Evolutionary conservation across 2,113 vertebrate genomes (phyloP).

Genomic region (Tachysurus vachellii): DNA sequence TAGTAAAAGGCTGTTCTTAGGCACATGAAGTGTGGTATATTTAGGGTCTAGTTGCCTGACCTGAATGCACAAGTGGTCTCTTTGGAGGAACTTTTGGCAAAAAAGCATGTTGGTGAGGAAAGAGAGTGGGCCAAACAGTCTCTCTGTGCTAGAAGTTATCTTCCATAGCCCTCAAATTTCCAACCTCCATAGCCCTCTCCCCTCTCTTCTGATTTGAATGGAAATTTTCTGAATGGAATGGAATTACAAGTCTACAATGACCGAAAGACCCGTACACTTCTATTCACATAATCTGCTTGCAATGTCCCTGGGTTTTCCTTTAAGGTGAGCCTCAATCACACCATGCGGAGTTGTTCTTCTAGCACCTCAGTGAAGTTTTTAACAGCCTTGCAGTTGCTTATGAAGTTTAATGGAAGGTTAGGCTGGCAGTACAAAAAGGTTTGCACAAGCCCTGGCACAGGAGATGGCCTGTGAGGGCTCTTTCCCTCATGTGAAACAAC

Average conservation of each 20-base stretch:
- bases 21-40: conserved; percentile 69
- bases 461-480: conserved; percentile 61
- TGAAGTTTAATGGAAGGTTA: conserved; percentile 56
- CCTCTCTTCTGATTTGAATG: conserved; percentile 59
- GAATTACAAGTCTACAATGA: conserved; percentile 37
- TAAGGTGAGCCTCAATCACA: conserved; percentile 51
- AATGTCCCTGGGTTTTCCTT: conserved; percentile 33
- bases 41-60: conserved; percentile 60
- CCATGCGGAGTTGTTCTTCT: conserved; percentile 51
- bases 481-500: conserved; percentile 57
- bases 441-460: conserved; percentile 56
- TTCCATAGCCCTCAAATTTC: conserved; percentile 55
- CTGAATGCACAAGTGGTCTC: conserved; percentile 73
- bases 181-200: no score
- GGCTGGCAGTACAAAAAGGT: conserved; percentile 51
- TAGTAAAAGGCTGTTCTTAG: conserved; percentile 66
- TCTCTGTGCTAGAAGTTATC: conserved; percentile 62
- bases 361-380: conserved; percentile 73
- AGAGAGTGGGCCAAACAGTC: conserved; percentile 60
- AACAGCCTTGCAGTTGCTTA: conserved; percentile 59
- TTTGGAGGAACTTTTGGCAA: conserved; percentile 70
- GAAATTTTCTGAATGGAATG: conserved; percentile 73
- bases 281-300: conserved; percentile 13
- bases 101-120: conserved; percentile 55
- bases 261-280: conserved; percentile 36